Base-by-base conservation (phyloP, 1,140 invertebrate species). In the Aleiodes sp. region DNA sequence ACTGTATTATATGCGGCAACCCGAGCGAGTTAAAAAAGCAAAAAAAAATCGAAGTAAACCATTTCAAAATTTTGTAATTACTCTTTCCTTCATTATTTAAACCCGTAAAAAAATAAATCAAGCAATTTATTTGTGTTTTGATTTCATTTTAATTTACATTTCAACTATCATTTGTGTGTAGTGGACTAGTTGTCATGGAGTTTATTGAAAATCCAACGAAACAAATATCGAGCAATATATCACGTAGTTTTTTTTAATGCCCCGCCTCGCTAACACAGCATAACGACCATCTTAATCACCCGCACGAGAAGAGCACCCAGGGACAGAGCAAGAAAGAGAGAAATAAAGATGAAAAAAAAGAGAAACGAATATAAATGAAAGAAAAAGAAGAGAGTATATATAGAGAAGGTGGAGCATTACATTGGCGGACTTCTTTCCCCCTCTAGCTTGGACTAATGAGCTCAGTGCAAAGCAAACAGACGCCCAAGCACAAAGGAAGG, bases 261-360 rank as follows among this genome's bases (percentile, higher is more conserved):
- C 65, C 71, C 41, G 59, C 75, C 70, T 71, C 39, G 68, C 71
- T 73, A 75, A 72, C 70, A 62, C 65, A 68, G 70, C 69, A 75
- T 75, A 76, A 76, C 75, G 75, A 76, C 71, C 73, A 71, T 76
- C 70, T 76, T 75, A 76, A 76, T 76, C 75, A 76, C 70, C 64
- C 46, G 41, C n/a, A 46, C 37, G 70, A 46, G 37, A 37, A 31
- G 61, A 26, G 39, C 35, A 64, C 39, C 56, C 26, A 1, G 7
- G 52, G 31, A 59, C 35, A 65, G 62, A 60, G 26, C 26, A 39
- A 60, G 56, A 6, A 14, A 16, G 12, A 10, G 39, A 19, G 21
- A 9, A 39, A 35, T 43, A 61, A 28, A 65, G 28, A 39, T 57
- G 29, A 21, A 43, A 33, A 33, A 8, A 8, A 33, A 33, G 12